Base-by-base conservation (phyloP, 2,888 invertebrate species). In the Tipula vernalis region DNA sequence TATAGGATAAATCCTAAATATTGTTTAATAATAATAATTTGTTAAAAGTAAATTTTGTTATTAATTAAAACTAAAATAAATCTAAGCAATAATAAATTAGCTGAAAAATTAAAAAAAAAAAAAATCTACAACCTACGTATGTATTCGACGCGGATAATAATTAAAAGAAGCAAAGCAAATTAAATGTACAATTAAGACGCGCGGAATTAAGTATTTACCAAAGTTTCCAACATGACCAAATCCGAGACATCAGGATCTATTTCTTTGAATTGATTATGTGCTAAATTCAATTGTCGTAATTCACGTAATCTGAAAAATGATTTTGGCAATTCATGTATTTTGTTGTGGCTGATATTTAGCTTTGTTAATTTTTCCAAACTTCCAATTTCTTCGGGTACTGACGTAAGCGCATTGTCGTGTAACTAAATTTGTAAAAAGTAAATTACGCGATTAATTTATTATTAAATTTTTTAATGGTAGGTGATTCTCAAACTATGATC, bases 381-480 rank as follows among this genome's bases (percentile, higher is more conserved):
- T 83, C 95, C 95, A 89, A 98, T 93, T 91, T 96, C 95, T 47
- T 93, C 90, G 6, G 98, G 97, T 88, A 98, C 91, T 86, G 91
- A 92, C 88, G 93, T 93, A 89, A 98, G 91, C 85, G 94, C 94
- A 92, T 98, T 98, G 91, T 97, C 96, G 91, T 97, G 96, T 86
- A 97, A 92, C 97, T 98, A 90, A 71, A 71, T 71, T 18, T 28
- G 10, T 0, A 71, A 12, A 84, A 91, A 90, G 10, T 12, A 10
- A 89, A 57, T 83, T 28, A 28, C 28, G 28, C 28, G 28, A 44
- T 71, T 83, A 42, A 71, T 10, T 86, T 47, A 28, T 57, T 51
- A 57, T 8, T 36, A 39, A 36, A 15, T 39, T 44, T n/a, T 10
- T 18, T 28, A 18, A 86, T 42, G 8, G n/a, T 5, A 39, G 10